Base-by-base conservation (phyloP, 2,888 invertebrate species). In the Drosophila incognita region DNA sequence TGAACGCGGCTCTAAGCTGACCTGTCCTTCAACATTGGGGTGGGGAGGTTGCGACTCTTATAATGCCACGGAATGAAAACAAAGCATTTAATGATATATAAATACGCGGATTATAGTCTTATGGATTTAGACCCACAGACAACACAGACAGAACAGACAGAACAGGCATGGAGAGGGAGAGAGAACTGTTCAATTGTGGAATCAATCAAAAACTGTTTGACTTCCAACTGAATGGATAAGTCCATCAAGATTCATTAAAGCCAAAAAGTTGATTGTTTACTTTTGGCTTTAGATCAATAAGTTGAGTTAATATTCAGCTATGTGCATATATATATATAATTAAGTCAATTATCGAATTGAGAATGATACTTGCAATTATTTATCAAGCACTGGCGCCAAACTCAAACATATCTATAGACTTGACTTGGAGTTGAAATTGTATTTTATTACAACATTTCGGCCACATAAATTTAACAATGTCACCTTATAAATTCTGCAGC, bases 381-480 rank as follows among this genome's bases (percentile, higher is more conserved):
- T 79, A 15, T 31, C 60, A 59, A 84, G 66, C 62, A 29, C 66
- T 84, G 89, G 89, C 89, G 89, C 85, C 84, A 88, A 40, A 51
- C 56, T 31, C 60, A 53, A 21, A 15, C 24, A 24, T 8, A 24
- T 24, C 46, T 15, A 15, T 1, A 24, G 46, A 46, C 46, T 27
- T 2, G 1, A 24, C 24, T 69, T 69, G 24, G 33, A 42, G 61
- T 61, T 70, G 51, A 68, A 82, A 72, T 77, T 13, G 11, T 42
- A 21, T 54, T 83, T 82, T 81, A 82, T 83, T 81, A 83, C 83
- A 85, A 76, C 77, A 83, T 75, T 82, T 79, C 72, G 72, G 57
- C 61, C 80, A 82, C 90, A 87, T 87, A 87, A 87, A 90, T 90
- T 82, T 56, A 82, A 86, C 88, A 83, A 83, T 90, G 87, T 88